These are phyloP conservation scores for Lepidostoma basale DNA, from an alignment of 1,140 invertebrate genomes.

Conservation along the genomic window DNA sequence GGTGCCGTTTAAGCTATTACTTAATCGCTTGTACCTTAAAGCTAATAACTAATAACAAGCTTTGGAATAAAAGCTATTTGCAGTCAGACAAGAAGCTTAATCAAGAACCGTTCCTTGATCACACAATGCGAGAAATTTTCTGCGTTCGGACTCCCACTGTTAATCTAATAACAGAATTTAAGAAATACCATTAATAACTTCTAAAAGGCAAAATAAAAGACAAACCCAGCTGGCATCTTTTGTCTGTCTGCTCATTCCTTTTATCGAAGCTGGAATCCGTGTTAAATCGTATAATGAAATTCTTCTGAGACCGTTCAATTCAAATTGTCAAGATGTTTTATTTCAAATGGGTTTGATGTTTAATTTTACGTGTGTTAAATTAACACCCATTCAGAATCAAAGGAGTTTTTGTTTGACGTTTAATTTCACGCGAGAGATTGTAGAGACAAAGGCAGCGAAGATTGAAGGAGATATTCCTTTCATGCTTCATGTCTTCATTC, in stretches of 20 bases:
- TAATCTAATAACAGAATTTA: conserved; percentile 59
- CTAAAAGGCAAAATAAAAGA: conserved; percentile 33
- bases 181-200: conserved; percentile 55
- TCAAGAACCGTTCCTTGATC: neutral
- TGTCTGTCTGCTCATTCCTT: conserved; percentile 35
- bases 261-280: conserved; percentile 38
- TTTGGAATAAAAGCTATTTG: neutral
- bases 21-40: no score
- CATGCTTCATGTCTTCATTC: no score
- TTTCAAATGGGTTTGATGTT: neutral
- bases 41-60: no score
- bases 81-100: conserved; percentile 16
- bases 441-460: no score
- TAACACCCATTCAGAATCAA: no score
- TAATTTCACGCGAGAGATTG: no score
- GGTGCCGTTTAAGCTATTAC: no score
- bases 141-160: conserved; percentile 47
- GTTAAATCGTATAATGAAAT: conserved; percentile 44
- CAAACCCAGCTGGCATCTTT: conserved; percentile 24
- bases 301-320: conserved; percentile 19
- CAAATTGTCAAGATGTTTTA: conserved; percentile 10
- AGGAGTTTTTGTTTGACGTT: no score
- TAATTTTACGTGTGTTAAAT: no score
- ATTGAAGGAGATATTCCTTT: no score
- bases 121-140: conserved; percentile 12